These are phyloP conservation scores for Chorisops tibialis DNA, from an alignment of 2,888 invertebrate species.

Conservation along the genomic window DNA sequence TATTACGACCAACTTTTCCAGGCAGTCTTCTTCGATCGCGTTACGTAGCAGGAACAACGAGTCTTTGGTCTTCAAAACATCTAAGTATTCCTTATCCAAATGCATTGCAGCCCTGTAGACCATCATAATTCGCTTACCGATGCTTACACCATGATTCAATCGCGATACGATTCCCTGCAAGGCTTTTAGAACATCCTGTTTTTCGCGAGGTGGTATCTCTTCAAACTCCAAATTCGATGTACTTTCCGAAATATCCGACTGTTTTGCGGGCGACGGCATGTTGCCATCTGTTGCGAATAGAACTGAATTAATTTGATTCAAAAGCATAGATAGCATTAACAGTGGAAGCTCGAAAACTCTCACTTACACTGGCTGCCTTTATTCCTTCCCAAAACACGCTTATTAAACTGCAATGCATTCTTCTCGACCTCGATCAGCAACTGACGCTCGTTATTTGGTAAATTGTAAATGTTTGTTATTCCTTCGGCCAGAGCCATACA, in stretches of 20 bases:
- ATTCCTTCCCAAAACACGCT: not conserved
- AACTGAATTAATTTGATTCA: too few relatives aligned
- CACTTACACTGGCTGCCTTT: not conserved
- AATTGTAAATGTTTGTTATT: constrained; percentile 55
- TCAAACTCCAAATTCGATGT: constrained; percentile 47
- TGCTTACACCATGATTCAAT: constrained; percentile 55
- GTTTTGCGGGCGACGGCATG: constrained; percentile 30
- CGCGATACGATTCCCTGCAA: constrained; percentile 55
- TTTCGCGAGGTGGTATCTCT: constrained; percentile 48
- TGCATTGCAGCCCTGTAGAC: constrained; percentile 58
- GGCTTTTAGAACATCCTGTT: constrained; percentile 48
- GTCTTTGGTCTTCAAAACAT: constrained; percentile 55
- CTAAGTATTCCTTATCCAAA: constrained; percentile 57
- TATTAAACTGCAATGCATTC: constrained; percentile 37
- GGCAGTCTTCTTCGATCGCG: constrained; percentile 55
- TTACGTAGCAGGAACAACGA: constrained; percentile 55
- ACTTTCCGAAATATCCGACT: constrained; percentile 43
- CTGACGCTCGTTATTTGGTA: constrained; percentile 63
- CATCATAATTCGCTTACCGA: constrained; percentile 57
- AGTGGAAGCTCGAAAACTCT: not conserved
- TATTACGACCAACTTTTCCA: constrained; percentile 59
- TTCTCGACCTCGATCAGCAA: constrained; percentile 53
- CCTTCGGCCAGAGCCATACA: constrained; percentile 62
- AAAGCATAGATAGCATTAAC: not conserved
- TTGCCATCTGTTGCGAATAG: constrained; percentile 6